These are phyloP conservation scores for Osmerus eperlanus DNA, from an alignment of 2,113 vertebrate genomes.

Conservation along the genomic window DNA sequence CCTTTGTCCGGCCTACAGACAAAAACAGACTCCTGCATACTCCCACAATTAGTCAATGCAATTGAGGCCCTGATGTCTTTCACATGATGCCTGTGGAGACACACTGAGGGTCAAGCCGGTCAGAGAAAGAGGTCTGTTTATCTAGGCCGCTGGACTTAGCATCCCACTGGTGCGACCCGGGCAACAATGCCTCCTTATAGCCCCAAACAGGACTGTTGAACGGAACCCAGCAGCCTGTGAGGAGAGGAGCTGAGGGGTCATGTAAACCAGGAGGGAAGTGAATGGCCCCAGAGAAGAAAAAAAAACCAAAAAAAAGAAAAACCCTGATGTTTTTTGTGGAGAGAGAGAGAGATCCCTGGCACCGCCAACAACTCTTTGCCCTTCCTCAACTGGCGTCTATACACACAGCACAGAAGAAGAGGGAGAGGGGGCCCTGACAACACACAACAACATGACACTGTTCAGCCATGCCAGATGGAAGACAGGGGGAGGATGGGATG, in stretches of 20 bases:
- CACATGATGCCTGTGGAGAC: constrained; percentile 49
- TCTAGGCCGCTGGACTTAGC: constrained; percentile 59
- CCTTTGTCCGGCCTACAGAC: constrained; percentile 5
- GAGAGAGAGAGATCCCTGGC: constrained; percentile 49
- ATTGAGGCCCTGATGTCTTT: constrained; percentile 55
- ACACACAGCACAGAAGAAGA: constrained; percentile 51
- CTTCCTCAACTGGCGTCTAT: constrained; percentile 47
- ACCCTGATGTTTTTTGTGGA: constrained; percentile 42
- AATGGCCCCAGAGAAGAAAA: constrained; percentile 63
- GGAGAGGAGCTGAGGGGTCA: constrained; percentile 70
- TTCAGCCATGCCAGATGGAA: constrained; percentile 38
- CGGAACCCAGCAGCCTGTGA: constrained; percentile 59
- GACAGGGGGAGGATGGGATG: constrained; percentile 4
- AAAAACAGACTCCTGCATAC: constrained; percentile 53
- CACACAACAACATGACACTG: constrained; percentile 32
- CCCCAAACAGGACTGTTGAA: constrained; percentile 61
- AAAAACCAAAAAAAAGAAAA: constrained; percentile 46
- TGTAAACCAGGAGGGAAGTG: constrained; percentile 68
- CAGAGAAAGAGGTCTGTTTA: constrained; percentile 50
- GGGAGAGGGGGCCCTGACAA: constrained; percentile 47
- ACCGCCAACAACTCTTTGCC: constrained; percentile 61
- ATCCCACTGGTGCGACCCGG: constrained; percentile 57
- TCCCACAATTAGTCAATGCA: constrained; percentile 51
- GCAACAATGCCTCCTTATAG: constrained; percentile 64
- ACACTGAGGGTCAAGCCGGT: constrained; percentile 36